phyloP scores from a whole-genome alignment of 2,113 vertebrate species.

The Arizona elegans region DNA sequence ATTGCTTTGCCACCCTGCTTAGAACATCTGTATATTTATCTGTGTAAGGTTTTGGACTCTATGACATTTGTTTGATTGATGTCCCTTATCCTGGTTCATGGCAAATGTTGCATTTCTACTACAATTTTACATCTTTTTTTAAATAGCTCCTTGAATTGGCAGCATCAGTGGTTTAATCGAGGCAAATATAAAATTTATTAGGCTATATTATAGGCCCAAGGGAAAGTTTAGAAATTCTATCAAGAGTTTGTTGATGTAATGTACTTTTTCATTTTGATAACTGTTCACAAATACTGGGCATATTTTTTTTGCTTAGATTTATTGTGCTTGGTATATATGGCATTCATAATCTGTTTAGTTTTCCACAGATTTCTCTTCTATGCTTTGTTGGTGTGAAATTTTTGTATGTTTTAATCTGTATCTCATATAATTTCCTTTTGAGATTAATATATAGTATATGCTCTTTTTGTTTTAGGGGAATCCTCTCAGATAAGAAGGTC shows the following conservation, averaged over 20 bases:
- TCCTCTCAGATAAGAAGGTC: constrained; percentile 60
- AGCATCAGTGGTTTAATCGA: neutral
- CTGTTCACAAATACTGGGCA: neutral
- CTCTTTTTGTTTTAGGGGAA: constrained; percentile 71
- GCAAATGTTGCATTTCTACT: neutral
- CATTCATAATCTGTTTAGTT: neutral
- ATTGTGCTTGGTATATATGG: neutral
- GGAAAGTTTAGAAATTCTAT: neutral
- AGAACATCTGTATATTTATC: neutral
- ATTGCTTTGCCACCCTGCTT: neutral
- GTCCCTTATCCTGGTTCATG: neutral
- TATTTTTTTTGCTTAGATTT: neutral
- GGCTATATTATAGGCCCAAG: neutral
- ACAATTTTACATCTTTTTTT: neutral
- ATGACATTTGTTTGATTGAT: neutral
- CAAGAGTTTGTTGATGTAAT: neutral
- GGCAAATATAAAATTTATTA: neutral
- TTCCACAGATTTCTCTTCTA: neutral
- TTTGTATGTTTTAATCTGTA: neutral
- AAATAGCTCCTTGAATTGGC: neutral
- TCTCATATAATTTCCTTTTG: neutral
- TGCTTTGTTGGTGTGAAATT: neutral
- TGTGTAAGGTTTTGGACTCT: neutral
- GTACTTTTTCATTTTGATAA: neutral
- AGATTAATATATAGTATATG: neutral